These are phyloP conservation scores for Fragum whitleyi DNA, from an alignment of 2,888 invertebrate genomes.

Conservation along the genomic window DNA sequence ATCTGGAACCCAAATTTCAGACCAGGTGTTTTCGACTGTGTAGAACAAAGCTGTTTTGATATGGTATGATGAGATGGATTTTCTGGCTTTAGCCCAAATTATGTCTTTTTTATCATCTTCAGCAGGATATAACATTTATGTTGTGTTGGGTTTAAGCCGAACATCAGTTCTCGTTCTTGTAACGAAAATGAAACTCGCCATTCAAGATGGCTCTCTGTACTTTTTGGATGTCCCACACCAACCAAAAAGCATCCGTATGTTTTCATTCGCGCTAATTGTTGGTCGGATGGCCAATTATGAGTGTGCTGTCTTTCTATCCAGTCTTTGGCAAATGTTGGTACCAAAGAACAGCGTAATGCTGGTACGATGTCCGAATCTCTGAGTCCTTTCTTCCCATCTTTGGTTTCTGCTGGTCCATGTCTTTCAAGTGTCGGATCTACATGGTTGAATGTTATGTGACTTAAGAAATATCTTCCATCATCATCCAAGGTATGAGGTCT, in stretches of 20 bases:
- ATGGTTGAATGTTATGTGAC: background rate
- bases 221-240: background rate
- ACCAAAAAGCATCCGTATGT: constrained; percentile 7
- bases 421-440: background rate
- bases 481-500: background rate
- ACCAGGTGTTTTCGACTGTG: background rate
- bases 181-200: constrained; percentile 11
- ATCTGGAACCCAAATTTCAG: background rate
- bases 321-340: background rate
- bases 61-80: constrained; percentile 6
- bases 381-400: background rate
- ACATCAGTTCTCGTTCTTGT: too few relatives aligned
- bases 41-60: constrained; percentile 9
- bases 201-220: background rate
- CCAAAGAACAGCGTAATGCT: background rate
- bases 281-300: background rate
- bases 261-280: background rate
- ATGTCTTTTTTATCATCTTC: constrained; percentile 6
- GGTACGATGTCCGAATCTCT: background rate
- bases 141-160: too few relatives aligned
- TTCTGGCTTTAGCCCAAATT: background rate
- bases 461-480: background rate
- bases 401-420: background rate
- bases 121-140: background rate
- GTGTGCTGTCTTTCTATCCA: background rate